Evolutionary conservation across 2,888 invertebrate species (phyloP).

Genomic region (Limulus polyphemus): DNA sequence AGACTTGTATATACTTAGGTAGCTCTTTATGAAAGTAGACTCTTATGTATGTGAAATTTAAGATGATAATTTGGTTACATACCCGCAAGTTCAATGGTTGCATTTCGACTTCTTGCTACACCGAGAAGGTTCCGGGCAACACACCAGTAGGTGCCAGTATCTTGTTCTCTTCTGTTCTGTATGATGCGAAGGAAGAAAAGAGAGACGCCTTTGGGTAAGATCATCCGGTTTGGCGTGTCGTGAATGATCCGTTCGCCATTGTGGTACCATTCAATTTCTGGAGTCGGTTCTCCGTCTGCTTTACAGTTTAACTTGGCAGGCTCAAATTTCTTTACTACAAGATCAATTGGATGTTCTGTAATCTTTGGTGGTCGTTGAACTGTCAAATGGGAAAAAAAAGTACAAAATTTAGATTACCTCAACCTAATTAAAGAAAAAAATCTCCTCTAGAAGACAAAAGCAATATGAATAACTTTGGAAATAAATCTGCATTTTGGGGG

Average conservation of each 20-base stretch:
- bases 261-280: constrained; percentile 79
- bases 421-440: too few relatives aligned
- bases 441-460: too few relatives aligned
- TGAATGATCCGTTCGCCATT: constrained; percentile 56
- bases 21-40: too few relatives aligned
- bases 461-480: too few relatives aligned
- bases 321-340: constrained; percentile 88
- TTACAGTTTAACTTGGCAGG: constrained; percentile 95
- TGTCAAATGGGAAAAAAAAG: too few relatives aligned
- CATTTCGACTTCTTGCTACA: constrained; percentile 77
- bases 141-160: constrained; percentile 91
- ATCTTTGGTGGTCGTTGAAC: constrained; percentile 57
- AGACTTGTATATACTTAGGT: too few relatives aligned
- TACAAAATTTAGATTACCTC: background rate
- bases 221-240: constrained; percentile 54
- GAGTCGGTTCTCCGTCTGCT: constrained; percentile 57
- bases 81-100: constrained; percentile 91
- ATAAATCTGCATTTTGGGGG: too few relatives aligned
- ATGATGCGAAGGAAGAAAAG: constrained; percentile 87
- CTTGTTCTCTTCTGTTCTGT: constrained; percentile 42
- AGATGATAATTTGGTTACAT: constrained; percentile 33
- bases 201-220: constrained; percentile 74
- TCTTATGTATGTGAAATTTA: too few relatives aligned
- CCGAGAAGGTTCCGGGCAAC: constrained; percentile 85
- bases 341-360: constrained; percentile 92